phyloP scores from a whole-genome alignment of 2,888 invertebrate species.

The Horisme vitalbata region DNA sequence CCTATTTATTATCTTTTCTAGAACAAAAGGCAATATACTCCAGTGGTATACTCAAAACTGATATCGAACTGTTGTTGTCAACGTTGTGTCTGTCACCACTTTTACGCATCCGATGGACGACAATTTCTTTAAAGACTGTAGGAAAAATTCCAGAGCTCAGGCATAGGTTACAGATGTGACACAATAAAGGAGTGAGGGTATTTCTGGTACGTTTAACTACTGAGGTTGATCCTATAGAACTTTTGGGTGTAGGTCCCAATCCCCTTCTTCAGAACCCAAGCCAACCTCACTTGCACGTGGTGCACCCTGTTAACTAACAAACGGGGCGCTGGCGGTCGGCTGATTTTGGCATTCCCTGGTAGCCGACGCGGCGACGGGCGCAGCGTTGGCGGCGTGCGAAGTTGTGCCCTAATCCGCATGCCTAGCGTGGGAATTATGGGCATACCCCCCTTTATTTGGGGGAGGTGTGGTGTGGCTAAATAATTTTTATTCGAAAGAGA shows the following conservation, averaged over 20 bases:
- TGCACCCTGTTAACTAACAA: too few relatives aligned
- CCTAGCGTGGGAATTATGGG: too few relatives aligned
- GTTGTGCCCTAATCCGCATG: too few relatives aligned
- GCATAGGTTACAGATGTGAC: constrained; percentile 10
- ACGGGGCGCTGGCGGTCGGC: too few relatives aligned
- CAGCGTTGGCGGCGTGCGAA: too few relatives aligned
- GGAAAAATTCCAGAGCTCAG: constrained; percentile 21
- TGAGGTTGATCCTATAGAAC: constrained; percentile 13
- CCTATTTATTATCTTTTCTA: constrained; percentile 17
- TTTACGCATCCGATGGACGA: constrained; percentile 21
- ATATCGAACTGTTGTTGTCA: constrained; percentile 24
- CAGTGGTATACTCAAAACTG: constrained; percentile 12
- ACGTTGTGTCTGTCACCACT: constrained; percentile 7
- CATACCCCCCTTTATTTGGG: too few relatives aligned
- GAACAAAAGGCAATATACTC: constrained; percentile 19
- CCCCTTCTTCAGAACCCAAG: too few relatives aligned
- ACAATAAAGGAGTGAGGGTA: constrained; percentile 3
- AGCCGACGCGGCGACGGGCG: too few relatives aligned
- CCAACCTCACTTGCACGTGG: too few relatives aligned
- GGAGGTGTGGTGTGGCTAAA: too few relatives aligned
- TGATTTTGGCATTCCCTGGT: too few relatives aligned
- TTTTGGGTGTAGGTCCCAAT: too few relatives aligned
- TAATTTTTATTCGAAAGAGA: background rate
- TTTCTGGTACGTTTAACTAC: constrained; percentile 6
- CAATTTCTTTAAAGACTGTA: constrained; percentile 13